phyloP scores from a whole-genome alignment of 2,797 vertebrate species.

The Rhinella marina region DNA sequence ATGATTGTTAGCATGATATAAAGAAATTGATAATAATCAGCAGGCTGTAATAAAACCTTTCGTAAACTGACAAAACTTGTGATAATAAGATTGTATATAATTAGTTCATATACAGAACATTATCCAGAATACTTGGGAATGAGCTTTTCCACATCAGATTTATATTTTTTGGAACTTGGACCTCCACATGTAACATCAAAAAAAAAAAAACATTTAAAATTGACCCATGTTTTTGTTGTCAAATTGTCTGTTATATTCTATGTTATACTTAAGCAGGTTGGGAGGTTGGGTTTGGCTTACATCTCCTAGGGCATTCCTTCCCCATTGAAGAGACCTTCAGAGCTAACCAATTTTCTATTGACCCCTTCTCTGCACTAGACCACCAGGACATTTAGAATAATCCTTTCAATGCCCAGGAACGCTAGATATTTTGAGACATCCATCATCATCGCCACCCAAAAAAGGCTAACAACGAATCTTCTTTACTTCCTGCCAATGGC shows the following conservation, averaged over 20 bases:
- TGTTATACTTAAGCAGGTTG: not conserved
- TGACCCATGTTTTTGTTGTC: not conserved
- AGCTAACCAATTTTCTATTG: not conserved
- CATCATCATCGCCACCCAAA: not conserved
- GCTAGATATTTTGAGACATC: not conserved
- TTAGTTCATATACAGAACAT: slow-evolving; percentile 28
- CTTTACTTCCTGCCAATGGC: not conserved
- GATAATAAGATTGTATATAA: slow-evolving; percentile 26
- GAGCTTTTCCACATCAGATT: slow-evolving; percentile 13
- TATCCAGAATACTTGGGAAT: not conserved
- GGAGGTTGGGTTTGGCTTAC: not conserved
- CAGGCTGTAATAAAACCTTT: slow-evolving; percentile 26
- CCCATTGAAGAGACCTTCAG: not conserved
- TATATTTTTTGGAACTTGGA: slow-evolving; percentile 1
- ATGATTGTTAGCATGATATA: slow-evolving; percentile 35
- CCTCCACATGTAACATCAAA: slow-evolving; percentile 4
- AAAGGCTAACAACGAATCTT: not conserved
- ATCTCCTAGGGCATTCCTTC: not conserved
- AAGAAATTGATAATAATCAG: slow-evolving; percentile 27
- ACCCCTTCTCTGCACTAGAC: not conserved
- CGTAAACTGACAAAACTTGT: slow-evolving; percentile 6
- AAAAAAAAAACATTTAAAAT: slow-evolving; percentile 1
- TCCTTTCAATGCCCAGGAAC: not conserved
- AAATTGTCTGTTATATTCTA: not conserved
- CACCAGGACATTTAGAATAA: not conserved